These are phyloP conservation scores for Asarcornis scutulata DNA, from an alignment of 2,113 vertebrate genomes.

Conservation along the genomic window DNA sequence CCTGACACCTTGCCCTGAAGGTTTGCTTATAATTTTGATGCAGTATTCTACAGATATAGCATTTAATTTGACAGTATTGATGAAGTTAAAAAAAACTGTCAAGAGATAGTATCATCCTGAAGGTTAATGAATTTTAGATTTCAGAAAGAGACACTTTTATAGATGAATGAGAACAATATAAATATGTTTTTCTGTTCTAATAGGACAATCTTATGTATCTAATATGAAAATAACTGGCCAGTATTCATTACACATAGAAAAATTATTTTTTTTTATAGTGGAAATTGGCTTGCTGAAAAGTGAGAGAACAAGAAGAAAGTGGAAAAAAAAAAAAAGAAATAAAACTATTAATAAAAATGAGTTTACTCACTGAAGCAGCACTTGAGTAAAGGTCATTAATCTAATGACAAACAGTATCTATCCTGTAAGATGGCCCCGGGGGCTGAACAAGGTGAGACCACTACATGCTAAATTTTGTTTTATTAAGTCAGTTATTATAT, in stretches of 20 bases:
- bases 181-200: not conserved
- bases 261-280: not conserved
- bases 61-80: not conserved
- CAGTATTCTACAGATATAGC: not conserved
- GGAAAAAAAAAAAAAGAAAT: not conserved
- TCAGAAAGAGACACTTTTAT: not conserved
- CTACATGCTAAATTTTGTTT: not conserved
- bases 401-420: not conserved
- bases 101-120: not conserved
- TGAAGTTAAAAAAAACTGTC: not conserved
- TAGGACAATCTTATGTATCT: not conserved
- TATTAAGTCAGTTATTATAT: not conserved
- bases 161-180: not conserved
- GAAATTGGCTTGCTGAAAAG: not conserved
- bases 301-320: not conserved
- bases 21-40: not conserved
- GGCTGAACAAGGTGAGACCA: not conserved
- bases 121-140: not conserved
- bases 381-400: not conserved
- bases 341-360: not conserved
- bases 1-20: not conserved
- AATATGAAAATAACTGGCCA: not conserved
- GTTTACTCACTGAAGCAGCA: not conserved
- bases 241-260: not conserved
- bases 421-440: not conserved